These are phyloP conservation scores for Rhadina sibilatrix DNA, from an alignment of 2,113 vertebrate species.

Conservation along the genomic window DNA sequence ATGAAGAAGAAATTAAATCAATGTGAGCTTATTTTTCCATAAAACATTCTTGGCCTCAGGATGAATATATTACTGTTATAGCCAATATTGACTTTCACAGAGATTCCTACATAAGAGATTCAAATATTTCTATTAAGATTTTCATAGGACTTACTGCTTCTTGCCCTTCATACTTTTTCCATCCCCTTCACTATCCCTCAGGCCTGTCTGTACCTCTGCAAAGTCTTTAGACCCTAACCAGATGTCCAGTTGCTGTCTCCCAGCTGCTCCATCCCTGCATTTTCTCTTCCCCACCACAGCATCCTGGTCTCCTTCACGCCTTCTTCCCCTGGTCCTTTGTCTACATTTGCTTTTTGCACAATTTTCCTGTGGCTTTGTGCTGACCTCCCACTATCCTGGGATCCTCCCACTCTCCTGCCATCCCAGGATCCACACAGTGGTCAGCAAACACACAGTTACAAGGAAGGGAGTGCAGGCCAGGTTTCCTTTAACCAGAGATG, in stretches of 20 bases:
- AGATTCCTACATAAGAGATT: neutral
- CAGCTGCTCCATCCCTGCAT: neutral
- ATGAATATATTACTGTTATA: neutral
- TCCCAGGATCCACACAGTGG: neutral
- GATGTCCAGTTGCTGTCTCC: fast-evolving
- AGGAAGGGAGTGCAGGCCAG: no score
- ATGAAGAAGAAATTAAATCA: neutral
- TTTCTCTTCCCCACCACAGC: neutral
- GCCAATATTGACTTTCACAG: neutral
- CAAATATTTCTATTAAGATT: neutral
- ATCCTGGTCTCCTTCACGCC: fast-evolving
- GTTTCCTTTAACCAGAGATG: neutral
- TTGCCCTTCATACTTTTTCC: neutral
- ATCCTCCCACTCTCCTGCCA: neutral
- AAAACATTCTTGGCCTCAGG: neutral
- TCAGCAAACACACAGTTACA: neutral
- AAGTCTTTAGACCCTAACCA: neutral
- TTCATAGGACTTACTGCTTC: neutral
- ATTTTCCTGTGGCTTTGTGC: neutral
- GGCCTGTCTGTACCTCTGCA: neutral
- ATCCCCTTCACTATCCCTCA: neutral
- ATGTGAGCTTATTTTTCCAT: neutral
- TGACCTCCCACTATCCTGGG: neutral
- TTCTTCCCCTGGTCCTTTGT: neutral
- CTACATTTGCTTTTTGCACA: neutral